Evolutionary conservation across 2,888 invertebrate genomes (phyloP).

Genomic region (Cosmorhoe ocellata): DNA sequence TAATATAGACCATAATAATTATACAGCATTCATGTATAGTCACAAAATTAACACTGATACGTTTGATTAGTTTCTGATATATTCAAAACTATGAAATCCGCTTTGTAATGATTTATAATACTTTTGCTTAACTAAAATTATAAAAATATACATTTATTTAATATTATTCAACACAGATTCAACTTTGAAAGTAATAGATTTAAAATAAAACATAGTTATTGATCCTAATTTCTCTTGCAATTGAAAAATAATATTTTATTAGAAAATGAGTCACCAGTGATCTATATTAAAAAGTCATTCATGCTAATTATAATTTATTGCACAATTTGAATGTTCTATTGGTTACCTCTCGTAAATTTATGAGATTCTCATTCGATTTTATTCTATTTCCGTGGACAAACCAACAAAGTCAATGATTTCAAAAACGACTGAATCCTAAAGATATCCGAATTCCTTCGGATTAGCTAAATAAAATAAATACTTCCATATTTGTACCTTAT

Average conservation of each 20-base stretch:
- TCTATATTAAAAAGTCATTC: too few relatives aligned
- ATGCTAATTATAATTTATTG: too few relatives aligned
- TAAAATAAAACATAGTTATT: too few relatives aligned
- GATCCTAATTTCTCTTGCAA: too few relatives aligned
- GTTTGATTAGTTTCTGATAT: constrained; percentile 45
- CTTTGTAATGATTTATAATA: constrained; percentile 62
- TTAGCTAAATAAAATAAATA: constrained; percentile 71
- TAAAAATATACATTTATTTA: constrained; percentile 77
- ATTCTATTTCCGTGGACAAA: constrained; percentile 10
- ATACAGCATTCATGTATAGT: constrained; percentile 24
- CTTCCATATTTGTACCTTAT: constrained; percentile 68
- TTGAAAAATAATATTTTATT: too few relatives aligned
- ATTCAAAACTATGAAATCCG: constrained; percentile 51
- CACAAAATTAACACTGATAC: constrained; percentile 5
- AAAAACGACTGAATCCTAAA: constrained; percentile 24
- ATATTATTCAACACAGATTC: constrained; percentile 72
- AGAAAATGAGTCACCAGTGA: constrained; percentile 22
- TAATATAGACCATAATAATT: background rate
- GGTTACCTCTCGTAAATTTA: constrained; percentile 43
- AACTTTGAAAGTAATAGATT: constrained; percentile 68
- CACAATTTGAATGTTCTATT: constrained; percentile 24
- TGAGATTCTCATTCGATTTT: constrained; percentile 63
- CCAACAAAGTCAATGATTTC: constrained; percentile 24
- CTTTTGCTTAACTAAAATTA: constrained; percentile 73
- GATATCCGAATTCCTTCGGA: constrained; percentile 49